Base-by-base conservation (phyloP, 2,888 invertebrate species). In the Andrena minutula region DNA sequence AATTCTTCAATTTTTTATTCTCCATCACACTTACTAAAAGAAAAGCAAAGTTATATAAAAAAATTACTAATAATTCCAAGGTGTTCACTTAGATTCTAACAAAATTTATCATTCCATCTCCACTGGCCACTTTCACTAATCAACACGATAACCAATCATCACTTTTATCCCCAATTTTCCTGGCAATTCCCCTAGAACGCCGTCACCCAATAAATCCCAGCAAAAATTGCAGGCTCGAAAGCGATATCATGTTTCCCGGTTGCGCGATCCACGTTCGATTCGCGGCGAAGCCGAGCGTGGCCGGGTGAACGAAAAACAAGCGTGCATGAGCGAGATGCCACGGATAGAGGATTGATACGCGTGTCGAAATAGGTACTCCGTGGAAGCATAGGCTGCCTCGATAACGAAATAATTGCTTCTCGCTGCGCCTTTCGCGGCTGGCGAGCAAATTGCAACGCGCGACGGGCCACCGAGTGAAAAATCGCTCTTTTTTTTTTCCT, bases 331-430 rank as follows among this genome's bases (percentile, higher is more conserved):
- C 58, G 58, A 58, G 28, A 58, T 28, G 53, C 28, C 58, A 6
- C 26, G 26, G 58, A 58, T 58, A 58, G 16, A 28, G 16, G 58
- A 58, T 58, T 30, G 28, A 58, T 58, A 26, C 58, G 58, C 58
- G 58, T 58, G 58, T 58, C 58, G 58, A 58, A 58, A 58, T 28
- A n/a, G n/a, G n/a, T n/a, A 58, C 30, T 58, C 6, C n/a, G 26
- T 16, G 41, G 41, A 28, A 16, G 26, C 16, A 26, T 28, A 26
- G 28, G 58, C 26, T 28, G 28, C 28, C 26, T 6, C 58, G 58
- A 58, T 58, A 58, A 58, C 58, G 16, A 28, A 58, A n/a, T 58
- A 58, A 58, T 58, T 58, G 58, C 28, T 58, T 30, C 58, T 58
- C 30, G 58, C 58, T 28, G n/a, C 58, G 58, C 28, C 58, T 26